These are phyloP conservation scores for Girardinus metallicus DNA, from an alignment of 2,797 vertebrate species.

Conservation along the genomic window DNA sequence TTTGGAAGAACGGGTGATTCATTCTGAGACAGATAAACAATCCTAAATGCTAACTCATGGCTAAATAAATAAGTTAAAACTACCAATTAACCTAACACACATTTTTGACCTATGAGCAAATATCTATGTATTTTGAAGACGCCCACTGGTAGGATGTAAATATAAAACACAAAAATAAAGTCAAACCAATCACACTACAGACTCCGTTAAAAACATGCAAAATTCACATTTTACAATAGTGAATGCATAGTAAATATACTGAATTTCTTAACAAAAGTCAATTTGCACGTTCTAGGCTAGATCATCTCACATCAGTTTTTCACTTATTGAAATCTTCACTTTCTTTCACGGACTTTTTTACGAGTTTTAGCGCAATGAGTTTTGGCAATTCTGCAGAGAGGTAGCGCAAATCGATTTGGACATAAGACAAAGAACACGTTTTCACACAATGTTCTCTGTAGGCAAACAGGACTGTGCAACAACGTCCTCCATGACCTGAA, in stretches of 20 bases:
- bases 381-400: slow-evolving; percentile 49
- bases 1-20: neutral
- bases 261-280: neutral
- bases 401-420: slow-evolving; percentile 44
- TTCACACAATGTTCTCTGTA: slow-evolving; percentile 62
- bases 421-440: slow-evolving; percentile 72
- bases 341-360: slow-evolving; percentile 16
- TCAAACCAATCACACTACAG: neutral
- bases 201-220: neutral
- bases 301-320: neutral
- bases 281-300: neutral
- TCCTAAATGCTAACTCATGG: neutral
- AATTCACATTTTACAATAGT: neutral
- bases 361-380: slow-evolving; percentile 52
- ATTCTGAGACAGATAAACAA: neutral
- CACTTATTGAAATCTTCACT: neutral
- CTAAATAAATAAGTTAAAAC: neutral
- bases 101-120: neutral
- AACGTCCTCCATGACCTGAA: slow-evolving; percentile 48
- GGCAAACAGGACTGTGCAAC: slow-evolving; percentile 68
- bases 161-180: too few relatives aligned
- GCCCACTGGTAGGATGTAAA: too few relatives aligned
- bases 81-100: neutral
- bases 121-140: neutral
- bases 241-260: neutral